Evolutionary conservation across 1,140 invertebrate genomes (phyloP).

Genomic region (Mactra quadrangularis): DNA sequence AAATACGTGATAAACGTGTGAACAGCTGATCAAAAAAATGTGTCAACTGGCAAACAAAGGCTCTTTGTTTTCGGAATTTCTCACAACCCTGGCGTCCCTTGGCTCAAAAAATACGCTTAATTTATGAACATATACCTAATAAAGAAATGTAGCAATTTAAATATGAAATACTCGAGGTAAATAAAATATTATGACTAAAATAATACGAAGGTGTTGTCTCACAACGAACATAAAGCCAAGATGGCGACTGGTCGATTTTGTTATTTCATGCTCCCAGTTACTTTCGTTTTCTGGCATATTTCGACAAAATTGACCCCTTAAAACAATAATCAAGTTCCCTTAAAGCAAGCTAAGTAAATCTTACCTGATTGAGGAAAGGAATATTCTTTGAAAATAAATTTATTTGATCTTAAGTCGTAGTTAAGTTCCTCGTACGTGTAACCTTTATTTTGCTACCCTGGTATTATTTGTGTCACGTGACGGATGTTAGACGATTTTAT

Average conservation of each 20-base stretch:
- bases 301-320: background rate
- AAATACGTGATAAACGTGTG: no score
- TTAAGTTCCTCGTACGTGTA: conserved; percentile 55
- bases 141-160: background rate
- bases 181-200: background rate
- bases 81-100: no score
- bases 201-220: conserved; percentile 37
- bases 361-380: background rate
- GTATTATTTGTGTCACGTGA: conserved; percentile 62
- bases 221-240: conserved; percentile 45
- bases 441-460: conserved; percentile 61
- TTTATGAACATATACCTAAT: background rate
- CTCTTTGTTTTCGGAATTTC: no score
- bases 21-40: no score
- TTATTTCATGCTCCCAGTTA: conserved; percentile 19
- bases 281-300: background rate
- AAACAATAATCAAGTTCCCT: background rate
- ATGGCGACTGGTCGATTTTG: conserved; percentile 53
- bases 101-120: no score
- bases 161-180: background rate
- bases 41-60: no score
- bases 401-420: conserved; percentile 24
- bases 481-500: background rate
- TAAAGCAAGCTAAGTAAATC: background rate
- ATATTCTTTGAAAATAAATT: background rate